Evolutionary conservation across 2,888 invertebrate species (phyloP), one percentile per base, ranked within the genome.

Genomic region (Venustoraphidia nigricollis): DNA sequence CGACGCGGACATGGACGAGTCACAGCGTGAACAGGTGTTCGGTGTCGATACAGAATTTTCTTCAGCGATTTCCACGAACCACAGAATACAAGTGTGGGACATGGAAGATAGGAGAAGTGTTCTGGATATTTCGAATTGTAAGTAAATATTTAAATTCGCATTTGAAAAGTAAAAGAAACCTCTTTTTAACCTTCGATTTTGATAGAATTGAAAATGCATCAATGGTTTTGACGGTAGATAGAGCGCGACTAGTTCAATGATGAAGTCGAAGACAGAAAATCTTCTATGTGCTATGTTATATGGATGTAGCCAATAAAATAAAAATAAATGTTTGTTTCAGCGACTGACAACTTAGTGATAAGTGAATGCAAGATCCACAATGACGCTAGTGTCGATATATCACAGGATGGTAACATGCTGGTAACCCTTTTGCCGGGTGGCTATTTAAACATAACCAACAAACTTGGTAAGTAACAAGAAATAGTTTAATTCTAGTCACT

Each of bases 71-170:
- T 76, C 78, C 42, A 77, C 80, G 41, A 81, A 81, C 56, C 84
- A 88, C 66, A 71, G 89, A 53, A 83, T 90, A 56, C 89, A 90
- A 67, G 81, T 79, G 41, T 90, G 90, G 90, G 83, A 88, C 68
- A 84, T 89, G 65, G 76, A 79, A 4, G 70, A 75, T 41, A 77
- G 76, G 52, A 67, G 70, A 55, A 77, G 6, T 27, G 27, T 87
- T 52, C 88, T 88, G 1, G 79, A 83, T 58, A 82, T 88, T 52
- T 75, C 76, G 40, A 76, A 84, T 61, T 72, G 87, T 87, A 64
- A 69, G 76, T 70, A 46, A 11, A 48, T 27, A 50, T 41, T 45
- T 37, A 13, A 45, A 11, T 6, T 47, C 44, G 48, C 35, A 44
- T 10, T 46, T 43, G 36, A 36, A 40, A 35, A 2, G 43, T 44